Evolutionary conservation across 2,113 vertebrate genomes (phyloP), one percentile per base, ranked within the genome.

Genomic region (Regulus satrapa): DNA sequence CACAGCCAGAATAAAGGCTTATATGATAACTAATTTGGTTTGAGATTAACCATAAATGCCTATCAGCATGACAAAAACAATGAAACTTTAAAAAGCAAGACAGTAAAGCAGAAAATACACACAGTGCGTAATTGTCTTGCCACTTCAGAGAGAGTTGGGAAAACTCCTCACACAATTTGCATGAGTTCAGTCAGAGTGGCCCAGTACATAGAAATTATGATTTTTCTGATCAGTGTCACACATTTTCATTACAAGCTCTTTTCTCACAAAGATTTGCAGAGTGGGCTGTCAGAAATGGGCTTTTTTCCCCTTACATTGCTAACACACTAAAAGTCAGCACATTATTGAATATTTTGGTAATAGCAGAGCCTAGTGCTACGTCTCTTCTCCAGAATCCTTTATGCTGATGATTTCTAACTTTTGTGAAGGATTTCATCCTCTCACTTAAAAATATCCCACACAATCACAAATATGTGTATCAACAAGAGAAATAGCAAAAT

Each of bases 391-490:
- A 55, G 46, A 92, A 43, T 31, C 36, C 24, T 85, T 89, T 80
- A 74, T 0, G 0, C 8, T 48, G 36, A 49, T 1, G 0, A 74
- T 48, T 90, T 77, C 31, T 48, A 36, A 31, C 34, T 80, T 81
- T 91, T 12, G 10, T 26, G 62, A n/a, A 77, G 4, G 14, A 67
- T 3, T 78, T 51, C 49, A 58, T 87, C 72, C 25, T 74, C 49
- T 86, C 29, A 49, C 51, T 85, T 78, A 56, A 92, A 79, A 86
- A 81, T 29, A 93, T 38, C 17, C n/a, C 34, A 68, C 20, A 28
- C 26, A 48, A 55, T 26, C 8, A 3, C 0, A 0, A 88, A 59
- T 26, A 58, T 0, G 1, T 40, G 31, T 10, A 51, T 58, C 46
- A 85, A 69, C 29, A 82, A 51, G 5, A 8, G 4, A 10, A 83